A percentile compares a stretch with the other conserved stretches of the same genome.
phyloP scores from a whole-genome alignment of 2,113 vertebrate species.

The Campylorhamphus procurvoides region DNA sequence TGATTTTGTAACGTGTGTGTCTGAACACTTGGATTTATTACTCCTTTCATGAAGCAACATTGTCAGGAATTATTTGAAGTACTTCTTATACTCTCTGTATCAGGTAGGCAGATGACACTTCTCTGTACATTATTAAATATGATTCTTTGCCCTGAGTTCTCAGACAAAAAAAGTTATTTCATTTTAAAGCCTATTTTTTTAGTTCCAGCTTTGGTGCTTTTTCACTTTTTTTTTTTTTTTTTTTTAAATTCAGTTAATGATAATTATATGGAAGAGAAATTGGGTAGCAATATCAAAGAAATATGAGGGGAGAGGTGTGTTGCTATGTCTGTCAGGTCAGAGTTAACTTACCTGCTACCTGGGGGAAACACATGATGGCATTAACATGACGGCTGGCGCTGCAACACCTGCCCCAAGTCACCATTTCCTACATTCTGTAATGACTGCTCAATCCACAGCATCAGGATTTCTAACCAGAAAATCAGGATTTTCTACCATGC shows the following conservation, averaged over 20 bases:
- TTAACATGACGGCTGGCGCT: background rate
- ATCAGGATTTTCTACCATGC: no score
- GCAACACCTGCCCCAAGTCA: background rate
- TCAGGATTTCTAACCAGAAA: background rate
- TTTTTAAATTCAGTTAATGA: background rate
- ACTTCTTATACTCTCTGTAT: background rate
- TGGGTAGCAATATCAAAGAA: background rate
- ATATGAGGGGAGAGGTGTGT: background rate
- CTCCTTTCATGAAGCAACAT: background rate
- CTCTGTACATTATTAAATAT: background rate
- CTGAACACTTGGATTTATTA: background rate
- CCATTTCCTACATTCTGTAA: background rate
- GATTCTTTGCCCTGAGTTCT: background rate
- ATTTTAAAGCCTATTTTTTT: background rate
- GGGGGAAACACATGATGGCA: background rate
- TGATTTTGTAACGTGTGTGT: background rate
- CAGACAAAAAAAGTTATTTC: background rate
- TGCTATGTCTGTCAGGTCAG: background rate
- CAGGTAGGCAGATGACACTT: background rate
- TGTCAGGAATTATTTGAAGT: background rate
- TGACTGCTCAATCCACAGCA: background rate
- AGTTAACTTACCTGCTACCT: background rate
- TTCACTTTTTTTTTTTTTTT: rapidly evolving
- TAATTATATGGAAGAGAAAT: background rate
- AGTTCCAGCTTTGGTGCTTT: background rate